Percentiles rank a stretch among this genome's conserved stretches.
These are phyloP conservation scores for Cynaeus angustus DNA, from an alignment of 2,888 invertebrate genomes.

Conservation along the genomic window DNA sequence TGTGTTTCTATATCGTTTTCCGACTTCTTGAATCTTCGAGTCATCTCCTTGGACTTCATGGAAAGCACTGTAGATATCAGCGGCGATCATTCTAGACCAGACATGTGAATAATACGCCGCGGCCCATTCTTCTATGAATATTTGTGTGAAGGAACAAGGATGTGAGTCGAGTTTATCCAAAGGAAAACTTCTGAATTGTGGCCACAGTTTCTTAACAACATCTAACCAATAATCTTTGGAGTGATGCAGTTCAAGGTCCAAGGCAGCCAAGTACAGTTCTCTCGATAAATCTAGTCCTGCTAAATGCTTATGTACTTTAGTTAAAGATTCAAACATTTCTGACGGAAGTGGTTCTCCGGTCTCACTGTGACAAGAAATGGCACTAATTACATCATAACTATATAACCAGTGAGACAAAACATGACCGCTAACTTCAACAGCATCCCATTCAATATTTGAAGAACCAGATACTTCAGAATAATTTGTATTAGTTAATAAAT, in stretches of 20 bases:
- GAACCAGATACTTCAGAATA: slow-evolving; percentile 90
- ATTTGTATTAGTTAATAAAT: slow-evolving; percentile 86
- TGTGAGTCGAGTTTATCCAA: slow-evolving; percentile 87
- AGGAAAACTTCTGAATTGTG: slow-evolving; percentile 84
- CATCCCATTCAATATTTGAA: slow-evolving; percentile 95
- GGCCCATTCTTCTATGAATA: slow-evolving; percentile 88
- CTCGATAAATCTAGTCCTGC: slow-evolving; percentile 85
- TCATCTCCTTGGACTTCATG: slow-evolving; percentile 77
- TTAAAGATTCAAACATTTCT: slow-evolving; percentile 78
- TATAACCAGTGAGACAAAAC: slow-evolving; percentile 89
- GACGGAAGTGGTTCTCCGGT: slow-evolving; percentile 82
- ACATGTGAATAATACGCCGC: slow-evolving; percentile 90
- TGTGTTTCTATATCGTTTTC: slow-evolving; percentile 85
- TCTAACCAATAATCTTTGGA: slow-evolving; percentile 88
- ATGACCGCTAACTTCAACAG: slow-evolving; percentile 86
- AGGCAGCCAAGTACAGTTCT: slow-evolving; percentile 85
- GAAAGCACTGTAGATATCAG: slow-evolving; percentile 92
- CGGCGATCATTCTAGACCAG: slow-evolving; percentile 93
- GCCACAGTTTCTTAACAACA: slow-evolving; percentile 85
- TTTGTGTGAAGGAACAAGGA: slow-evolving; percentile 88
- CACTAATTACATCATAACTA: slow-evolving; percentile 74
- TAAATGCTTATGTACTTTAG: slow-evolving; percentile 81
- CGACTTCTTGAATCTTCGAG: slow-evolving; percentile 75
- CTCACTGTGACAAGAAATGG: slow-evolving; percentile 83
- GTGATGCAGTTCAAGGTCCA: slow-evolving; percentile 89